Conservation (phyloP, 2,113 vertebrate genomes). For the Nibea albiflora region DNA sequence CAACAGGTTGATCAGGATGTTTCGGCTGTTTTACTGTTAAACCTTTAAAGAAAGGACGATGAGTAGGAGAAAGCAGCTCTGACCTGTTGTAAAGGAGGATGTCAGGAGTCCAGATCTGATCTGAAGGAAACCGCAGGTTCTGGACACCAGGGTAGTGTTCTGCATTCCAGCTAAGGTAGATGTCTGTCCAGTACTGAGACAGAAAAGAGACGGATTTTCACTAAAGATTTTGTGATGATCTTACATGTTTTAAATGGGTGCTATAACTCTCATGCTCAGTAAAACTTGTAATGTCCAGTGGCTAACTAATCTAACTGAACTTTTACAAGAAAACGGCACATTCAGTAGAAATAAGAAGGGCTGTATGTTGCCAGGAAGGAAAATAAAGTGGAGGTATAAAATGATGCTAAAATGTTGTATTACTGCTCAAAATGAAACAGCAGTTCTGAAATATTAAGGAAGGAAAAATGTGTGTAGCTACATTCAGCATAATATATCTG, state of each 20-base stretch:
- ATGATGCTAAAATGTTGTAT: not conserved
- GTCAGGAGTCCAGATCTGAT: conserved; percentile 92
- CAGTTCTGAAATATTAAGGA: not conserved
- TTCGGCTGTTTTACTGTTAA: too few relatives aligned
- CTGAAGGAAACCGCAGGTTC: conserved; percentile 88
- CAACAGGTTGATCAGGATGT: too few relatives aligned
- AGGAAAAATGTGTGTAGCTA: not conserved
- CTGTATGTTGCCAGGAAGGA: not conserved
- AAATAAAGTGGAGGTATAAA: not conserved
- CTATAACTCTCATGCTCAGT: conserved; percentile 4
- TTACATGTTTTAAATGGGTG: not conserved
- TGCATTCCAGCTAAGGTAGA: conserved; percentile 90
- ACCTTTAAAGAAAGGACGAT: not conserved
- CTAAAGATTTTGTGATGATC: not conserved
- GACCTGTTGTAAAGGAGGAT: conserved; percentile 94
- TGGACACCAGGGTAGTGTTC: conserved; percentile 88
- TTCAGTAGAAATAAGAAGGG: not conserved
- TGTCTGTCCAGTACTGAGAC: conserved; percentile 87
- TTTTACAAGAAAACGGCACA: not conserved
- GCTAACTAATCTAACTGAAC: not conserved
- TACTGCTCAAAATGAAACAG: not conserved
- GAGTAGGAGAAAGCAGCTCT: conserved; percentile 41
- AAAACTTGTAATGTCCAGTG: not conserved
- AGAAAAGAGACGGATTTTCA: conserved; percentile 2
- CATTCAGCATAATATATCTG: not conserved